A percentile compares a stretch with the other conserved stretches of the same genome.
Conservation (phyloP, 2,888 invertebrate species). For the Sicus ferrugineus region DNA sequence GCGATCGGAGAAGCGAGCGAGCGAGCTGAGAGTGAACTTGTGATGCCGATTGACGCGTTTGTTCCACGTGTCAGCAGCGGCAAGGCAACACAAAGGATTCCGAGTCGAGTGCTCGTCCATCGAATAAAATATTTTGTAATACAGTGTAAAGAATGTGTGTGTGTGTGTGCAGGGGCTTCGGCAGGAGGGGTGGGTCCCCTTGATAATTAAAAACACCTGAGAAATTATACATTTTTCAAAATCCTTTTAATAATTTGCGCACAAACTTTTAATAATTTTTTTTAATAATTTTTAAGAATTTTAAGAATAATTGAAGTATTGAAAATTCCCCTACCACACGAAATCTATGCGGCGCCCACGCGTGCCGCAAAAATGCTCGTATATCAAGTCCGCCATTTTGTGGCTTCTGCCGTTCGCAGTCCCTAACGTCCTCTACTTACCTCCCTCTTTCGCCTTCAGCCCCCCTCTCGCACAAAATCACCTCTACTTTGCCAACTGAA, state of each 20-base stretch:
- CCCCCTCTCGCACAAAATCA: neutral
- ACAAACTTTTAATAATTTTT: too few relatives aligned
- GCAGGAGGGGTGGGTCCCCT: too few relatives aligned
- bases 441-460: constrained; percentile 1
- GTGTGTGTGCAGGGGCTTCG: neutral
- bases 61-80: constrained; percentile 30
- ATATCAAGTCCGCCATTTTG: constrained; percentile 16
- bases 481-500: constrained; percentile 18
- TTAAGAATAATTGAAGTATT: too few relatives aligned
- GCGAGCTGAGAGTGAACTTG: too few relatives aligned
- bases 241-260: too few relatives aligned
- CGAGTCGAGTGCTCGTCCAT: constrained; percentile 8
- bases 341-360: too few relatives aligned
- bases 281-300: too few relatives aligned
- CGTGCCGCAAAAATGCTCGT: neutral
- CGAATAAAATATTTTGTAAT: constrained; percentile 26
- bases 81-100: constrained; percentile 11
- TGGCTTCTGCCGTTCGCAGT: neutral
- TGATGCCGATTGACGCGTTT: constrained; percentile 17
- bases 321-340: too few relatives aligned
- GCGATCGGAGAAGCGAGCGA: too few relatives aligned
- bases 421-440: neutral
- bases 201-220: too few relatives aligned
- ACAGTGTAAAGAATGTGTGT: neutral
- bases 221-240: too few relatives aligned